phyloP scores from a whole-genome alignment of 2,888 invertebrate species.

The Agrotis segetum region DNA sequence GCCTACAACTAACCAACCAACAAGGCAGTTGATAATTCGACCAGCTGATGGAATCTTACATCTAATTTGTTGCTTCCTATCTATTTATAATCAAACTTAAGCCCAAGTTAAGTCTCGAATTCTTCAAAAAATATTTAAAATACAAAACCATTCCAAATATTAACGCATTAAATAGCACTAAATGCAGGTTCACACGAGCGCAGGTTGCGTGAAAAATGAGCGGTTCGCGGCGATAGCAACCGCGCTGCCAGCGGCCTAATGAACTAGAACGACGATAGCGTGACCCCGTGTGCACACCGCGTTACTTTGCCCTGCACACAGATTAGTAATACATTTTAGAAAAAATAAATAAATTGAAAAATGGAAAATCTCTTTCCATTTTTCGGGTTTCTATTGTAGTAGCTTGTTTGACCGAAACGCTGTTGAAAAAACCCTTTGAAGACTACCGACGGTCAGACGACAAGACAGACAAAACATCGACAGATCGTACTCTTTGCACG shows the following conservation, averaged over 20 bases:
- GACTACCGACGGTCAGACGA: too few relatives aligned
- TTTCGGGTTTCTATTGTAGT: neutral
- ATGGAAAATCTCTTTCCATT: neutral
- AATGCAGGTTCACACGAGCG: slow-evolving; percentile 49
- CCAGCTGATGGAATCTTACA: too few relatives aligned
- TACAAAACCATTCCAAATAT: slow-evolving; percentile 51
- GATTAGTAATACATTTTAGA: slow-evolving; percentile 56
- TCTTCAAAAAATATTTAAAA: neutral
- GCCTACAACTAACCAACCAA: neutral
- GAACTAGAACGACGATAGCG: slow-evolving; percentile 88
- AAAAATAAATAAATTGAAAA: slow-evolving; percentile 27
- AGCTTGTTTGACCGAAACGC: neutral
- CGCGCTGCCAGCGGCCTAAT: slow-evolving; percentile 82
- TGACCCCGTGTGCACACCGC: slow-evolving; percentile 79
- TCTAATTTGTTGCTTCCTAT: too few relatives aligned
- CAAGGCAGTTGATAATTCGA: too few relatives aligned
- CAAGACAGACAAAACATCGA: too few relatives aligned
- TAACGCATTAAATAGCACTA: slow-evolving; percentile 55
- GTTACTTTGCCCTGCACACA: slow-evolving; percentile 65
- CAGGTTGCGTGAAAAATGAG: slow-evolving; percentile 85
- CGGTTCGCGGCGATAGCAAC: slow-evolving; percentile 80
- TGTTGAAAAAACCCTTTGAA: too few relatives aligned
- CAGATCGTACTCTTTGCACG: too few relatives aligned
- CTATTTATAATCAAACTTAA: neutral
- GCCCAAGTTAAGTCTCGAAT: neutral